A percentile compares a stretch with the other conserved stretches of the same genome.
Conservation (phyloP, 1,140 invertebrate species). For the Hermatobates lingyangjiaoensis region DNA sequence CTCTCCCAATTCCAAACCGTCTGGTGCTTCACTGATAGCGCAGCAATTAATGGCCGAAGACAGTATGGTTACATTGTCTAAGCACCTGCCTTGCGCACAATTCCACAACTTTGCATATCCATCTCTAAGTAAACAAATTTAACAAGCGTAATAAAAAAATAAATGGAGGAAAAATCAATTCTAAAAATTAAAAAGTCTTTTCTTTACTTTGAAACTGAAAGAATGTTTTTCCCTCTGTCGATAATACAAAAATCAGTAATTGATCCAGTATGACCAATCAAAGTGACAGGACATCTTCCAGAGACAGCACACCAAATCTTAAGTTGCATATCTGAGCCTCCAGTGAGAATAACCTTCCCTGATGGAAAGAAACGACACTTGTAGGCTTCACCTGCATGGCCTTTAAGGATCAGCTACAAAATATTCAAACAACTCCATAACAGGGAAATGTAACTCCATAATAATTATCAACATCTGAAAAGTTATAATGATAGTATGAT, state of each 20-base stretch:
- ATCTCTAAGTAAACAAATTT: slow-evolving; percentile 31
- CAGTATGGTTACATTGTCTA: slow-evolving; percentile 29
- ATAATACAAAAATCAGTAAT: slow-evolving; percentile 43
- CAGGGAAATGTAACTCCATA: too few species aligned
- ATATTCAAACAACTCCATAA: too few species aligned
- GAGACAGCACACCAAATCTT: slow-evolving; percentile 50
- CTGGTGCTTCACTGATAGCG: slow-evolving; percentile 20
- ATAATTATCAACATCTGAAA: too few species aligned
- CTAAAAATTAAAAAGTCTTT: neutral
- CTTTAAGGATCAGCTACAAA: slow-evolving; percentile 38
- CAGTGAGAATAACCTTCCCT: slow-evolving; percentile 42
- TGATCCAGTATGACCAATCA: slow-evolving; percentile 43
- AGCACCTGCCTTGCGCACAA: slow-evolving; percentile 36
- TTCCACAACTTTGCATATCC: slow-evolving; percentile 49
- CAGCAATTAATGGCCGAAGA: slow-evolving; percentile 30
- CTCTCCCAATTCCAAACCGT: slow-evolving; percentile 22
- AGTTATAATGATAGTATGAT: too few species aligned
- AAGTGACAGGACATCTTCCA: slow-evolving; percentile 41
- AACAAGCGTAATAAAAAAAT: neutral
- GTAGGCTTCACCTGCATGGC: slow-evolving; percentile 48
- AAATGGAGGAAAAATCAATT: neutral
- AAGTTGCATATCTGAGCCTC: slow-evolving; percentile 45
- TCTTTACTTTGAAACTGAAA: slow-evolving; percentile 44
- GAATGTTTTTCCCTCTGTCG: slow-evolving; percentile 48
- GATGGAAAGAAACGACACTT: slow-evolving; percentile 51